A percentile compares a stretch with the other conserved stretches of the same genome.
phyloP scores from a whole-genome alignment of 2,113 vertebrate genomes.

The Phaethon lepturus region DNA sequence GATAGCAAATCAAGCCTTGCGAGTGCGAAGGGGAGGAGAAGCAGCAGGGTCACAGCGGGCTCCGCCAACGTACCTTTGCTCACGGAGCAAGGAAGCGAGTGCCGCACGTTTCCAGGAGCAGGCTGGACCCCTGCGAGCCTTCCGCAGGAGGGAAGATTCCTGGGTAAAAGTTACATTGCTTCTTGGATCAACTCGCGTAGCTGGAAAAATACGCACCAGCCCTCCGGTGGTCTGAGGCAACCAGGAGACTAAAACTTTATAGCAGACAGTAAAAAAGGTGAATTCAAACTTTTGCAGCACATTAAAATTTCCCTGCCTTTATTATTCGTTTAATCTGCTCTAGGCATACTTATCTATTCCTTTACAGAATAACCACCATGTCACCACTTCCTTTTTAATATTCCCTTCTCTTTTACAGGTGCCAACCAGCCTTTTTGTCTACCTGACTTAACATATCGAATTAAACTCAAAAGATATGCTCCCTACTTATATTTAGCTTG shows the following conservation, averaged over 20 bases:
- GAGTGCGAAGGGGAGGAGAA: neutral
- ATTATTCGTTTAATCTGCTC: constrained; percentile 14
- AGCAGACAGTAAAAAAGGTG: neutral
- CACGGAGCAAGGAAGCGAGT: neutral
- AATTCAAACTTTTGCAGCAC: neutral
- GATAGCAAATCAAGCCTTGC: neutral
- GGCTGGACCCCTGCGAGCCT: neutral
- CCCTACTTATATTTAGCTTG: neutral
- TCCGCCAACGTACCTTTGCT: neutral
- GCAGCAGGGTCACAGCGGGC: neutral
- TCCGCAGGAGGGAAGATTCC: neutral
- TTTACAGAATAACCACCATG: neutral
- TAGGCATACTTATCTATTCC: neutral
- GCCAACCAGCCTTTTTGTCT: neutral
- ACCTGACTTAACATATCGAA: neutral
- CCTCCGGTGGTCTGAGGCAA: neutral
- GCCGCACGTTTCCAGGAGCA: neutral
- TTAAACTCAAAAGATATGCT: neutral
- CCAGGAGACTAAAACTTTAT: neutral
- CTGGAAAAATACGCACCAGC: neutral
- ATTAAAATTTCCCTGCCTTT: constrained; percentile 23
- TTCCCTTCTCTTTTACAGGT: neutral
- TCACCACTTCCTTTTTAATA: neutral
- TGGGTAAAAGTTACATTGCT: neutral
- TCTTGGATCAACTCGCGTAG: neutral